Evolutionary conservation across 2,888 invertebrate genomes (phyloP), one percentile per base, ranked within the genome.

Genomic region (Phyto melanocephala): DNA sequence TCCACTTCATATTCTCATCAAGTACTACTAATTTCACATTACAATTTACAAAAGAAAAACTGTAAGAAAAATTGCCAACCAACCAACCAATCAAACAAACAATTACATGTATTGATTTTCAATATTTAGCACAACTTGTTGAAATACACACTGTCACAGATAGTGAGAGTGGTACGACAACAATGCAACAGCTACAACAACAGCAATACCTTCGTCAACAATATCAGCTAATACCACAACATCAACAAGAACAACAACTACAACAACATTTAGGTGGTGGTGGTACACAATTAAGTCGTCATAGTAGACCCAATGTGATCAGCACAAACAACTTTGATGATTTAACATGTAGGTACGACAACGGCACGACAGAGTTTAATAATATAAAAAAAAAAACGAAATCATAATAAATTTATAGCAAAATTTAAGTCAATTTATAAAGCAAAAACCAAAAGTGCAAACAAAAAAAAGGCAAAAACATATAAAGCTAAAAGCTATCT

Each of bases 71-170:
- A 62, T 28, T 42, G 13, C 52, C 28, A 63, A 54, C 40, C 63
- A 72, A 81, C 67, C 71, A 70, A 76, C 33, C 72, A 60, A 77
- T n/a, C n/a, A n/a, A n/a, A n/a, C n/a, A n/a, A 28, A 28, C 3
- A 28, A 28, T 28, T 28, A 28, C 28, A 28, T 28, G 67, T 82
- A 79, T 79, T 82, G 82, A 82, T 82, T 82, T 71, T 79, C 81
- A 82, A 82, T 82, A 79, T 71, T 70, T 88, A 89, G 89, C 89
- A 74, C 89, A 89, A 87, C 89, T 89, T 86, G 88, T 89, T 86
- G 86, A 88, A 88, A 89, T 89, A 86, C 90, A 89, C 86, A 89
- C 89, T 80, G 70, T 78, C 78, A 70, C 75, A 50, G 85, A 89
- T 86, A 86, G 87, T 86, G 87, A 79, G 82, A 81, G 82, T 81